Evolutionary conservation across 2,797 vertebrate genomes (phyloP), one percentile per base, ranked within the genome.

Genomic region (Aratinga solstitialis): DNA sequence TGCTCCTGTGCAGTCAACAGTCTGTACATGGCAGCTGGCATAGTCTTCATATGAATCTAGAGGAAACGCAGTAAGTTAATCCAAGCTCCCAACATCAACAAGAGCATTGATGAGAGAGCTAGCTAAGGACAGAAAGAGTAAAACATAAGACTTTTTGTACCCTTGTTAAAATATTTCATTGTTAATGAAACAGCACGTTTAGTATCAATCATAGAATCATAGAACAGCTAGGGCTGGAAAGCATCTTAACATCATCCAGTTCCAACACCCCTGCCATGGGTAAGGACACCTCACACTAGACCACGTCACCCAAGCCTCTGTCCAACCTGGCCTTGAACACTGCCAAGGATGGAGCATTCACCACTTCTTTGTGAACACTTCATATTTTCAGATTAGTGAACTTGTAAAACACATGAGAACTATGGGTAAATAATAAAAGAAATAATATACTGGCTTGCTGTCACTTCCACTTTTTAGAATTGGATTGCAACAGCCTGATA

Each of bases 11-110:
- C 99, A 2, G 99, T 99, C 97, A 99, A 98, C 97, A 99, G 98
- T 95, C 99, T 98, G 97, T 99, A 99, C 99, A 99, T 99, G 96
- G 99, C 99, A 74, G 99, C 99, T 79, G 99, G 99, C 99, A 99
- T 99, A 5, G 99, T 99, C 98, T 99, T 99, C 99, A 99, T 99
- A 96, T 99, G 99, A 90, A 99, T 99, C 99, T 99, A 36, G 68
- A 54, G 84, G 81, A 96, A 76, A 93, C 7, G 90, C 16, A 20
- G 56, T 20, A 82, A 91, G 17, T 93, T 79, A 95, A 29, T 58
- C 14, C 2, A 23, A 10, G 22, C 13, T 79, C 22, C 34, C 42
- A n/a, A 62, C 7, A 16, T 4, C n/a, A 34, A 36, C 42, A 29
- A 34, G 10, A 65, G 36, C n/a, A 36, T 2, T 2, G 2, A 32